These are phyloP conservation scores for Paraescarpia echinospica DNA, from an alignment of 1,140 invertebrate genomes.

Conservation along the genomic window DNA sequence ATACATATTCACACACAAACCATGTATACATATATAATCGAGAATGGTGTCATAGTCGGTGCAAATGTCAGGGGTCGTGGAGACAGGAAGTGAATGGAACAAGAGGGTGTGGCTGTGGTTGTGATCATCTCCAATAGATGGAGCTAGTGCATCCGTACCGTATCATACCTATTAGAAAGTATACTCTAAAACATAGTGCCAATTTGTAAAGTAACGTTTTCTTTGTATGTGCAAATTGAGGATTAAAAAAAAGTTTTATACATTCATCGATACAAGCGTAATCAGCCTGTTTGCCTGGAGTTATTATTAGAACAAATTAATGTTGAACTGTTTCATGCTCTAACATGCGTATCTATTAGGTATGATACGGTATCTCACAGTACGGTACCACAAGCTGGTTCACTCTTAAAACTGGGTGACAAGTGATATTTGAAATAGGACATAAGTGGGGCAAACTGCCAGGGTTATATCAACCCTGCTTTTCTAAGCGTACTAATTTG, in stretches of 20 bases:
- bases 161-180: neutral
- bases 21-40: neutral
- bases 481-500: neutral
- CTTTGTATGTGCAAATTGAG: neutral
- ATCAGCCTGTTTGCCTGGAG: neutral
- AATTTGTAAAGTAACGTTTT: neutral
- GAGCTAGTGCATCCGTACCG: too few species aligned
- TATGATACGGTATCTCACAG: neutral
- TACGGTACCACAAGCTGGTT: neutral
- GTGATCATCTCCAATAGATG: neutral
- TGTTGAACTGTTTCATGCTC: neutral
- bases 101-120: neutral
- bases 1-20: neutral
- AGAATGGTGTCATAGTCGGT: neutral
- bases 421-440: neutral
- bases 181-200: neutral
- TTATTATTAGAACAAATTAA: neutral
- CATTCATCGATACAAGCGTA: neutral
- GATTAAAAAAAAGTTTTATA: neutral
- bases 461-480: neutral
- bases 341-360: neutral
- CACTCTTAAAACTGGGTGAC: neutral
- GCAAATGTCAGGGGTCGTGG: neutral
- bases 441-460: neutral
- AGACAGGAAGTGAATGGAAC: neutral